phyloP scores from a whole-genome alignment of 2,113 vertebrate species.

The Rhegmatorhina hoffmannsi region DNA sequence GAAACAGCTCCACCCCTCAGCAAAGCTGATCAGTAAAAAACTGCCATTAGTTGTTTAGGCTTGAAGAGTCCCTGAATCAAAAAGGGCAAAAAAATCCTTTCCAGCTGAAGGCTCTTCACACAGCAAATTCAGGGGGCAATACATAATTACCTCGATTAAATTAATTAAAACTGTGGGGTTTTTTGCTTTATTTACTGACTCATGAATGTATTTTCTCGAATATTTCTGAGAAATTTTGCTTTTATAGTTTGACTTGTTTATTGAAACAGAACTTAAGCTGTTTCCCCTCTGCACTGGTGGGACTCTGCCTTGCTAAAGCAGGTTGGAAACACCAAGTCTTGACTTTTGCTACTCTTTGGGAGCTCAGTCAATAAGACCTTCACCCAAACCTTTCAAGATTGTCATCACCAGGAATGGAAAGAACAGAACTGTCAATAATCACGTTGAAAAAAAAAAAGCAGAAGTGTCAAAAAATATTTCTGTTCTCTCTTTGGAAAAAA shows the following conservation, averaged over 20 bases:
- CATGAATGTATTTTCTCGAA: background rate
- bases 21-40: background rate
- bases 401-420: background rate
- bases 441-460: background rate
- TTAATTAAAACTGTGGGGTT: background rate
- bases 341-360: background rate
- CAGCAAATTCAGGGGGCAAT: background rate
- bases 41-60: background rate
- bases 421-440: background rate
- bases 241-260: background rate
- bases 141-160: background rate
- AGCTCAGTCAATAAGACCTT: background rate
- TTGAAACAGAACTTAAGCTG: background rate
- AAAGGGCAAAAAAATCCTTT: background rate
- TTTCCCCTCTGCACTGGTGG: background rate
- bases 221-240: background rate
- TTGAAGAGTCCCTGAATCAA: background rate
- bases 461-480: constrained; percentile 41
- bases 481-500: constrained; percentile 31
- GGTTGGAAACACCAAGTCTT: background rate
- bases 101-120: background rate
- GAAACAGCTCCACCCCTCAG: background rate
- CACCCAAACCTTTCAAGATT: background rate
- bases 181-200: background rate
- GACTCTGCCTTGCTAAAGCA: background rate